Evolutionary conservation across 2,113 vertebrate species (phyloP).

Genomic region (Brachirus orientalis): DNA sequence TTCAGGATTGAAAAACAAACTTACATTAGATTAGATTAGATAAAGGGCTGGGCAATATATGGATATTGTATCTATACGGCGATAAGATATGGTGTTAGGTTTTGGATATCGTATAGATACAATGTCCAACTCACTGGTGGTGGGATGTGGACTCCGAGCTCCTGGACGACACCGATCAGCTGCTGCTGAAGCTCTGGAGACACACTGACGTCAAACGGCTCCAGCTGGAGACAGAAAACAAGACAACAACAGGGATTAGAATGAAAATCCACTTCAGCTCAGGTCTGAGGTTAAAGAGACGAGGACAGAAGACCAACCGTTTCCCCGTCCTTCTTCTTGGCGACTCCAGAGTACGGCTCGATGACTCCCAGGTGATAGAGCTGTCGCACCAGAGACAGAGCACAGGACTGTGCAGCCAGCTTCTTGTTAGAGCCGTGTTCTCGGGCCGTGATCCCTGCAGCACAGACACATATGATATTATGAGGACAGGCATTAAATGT

Average conservation of each 20-base stretch:
- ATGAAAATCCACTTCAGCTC: no score
- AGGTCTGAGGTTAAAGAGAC: no score
- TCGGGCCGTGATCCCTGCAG: slow-evolving; percentile 88
- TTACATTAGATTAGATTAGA: no score
- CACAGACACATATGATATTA: not conserved
- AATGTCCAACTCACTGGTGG: slow-evolving; percentile 67
- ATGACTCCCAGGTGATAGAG: slow-evolving; percentile 93
- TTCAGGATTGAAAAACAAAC: not conserved
- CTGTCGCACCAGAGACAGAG: slow-evolving; percentile 93
- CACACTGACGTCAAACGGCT: slow-evolving; percentile 86
- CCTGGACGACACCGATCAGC: slow-evolving; percentile 79
- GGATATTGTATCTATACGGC: not conserved
- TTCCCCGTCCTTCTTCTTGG: slow-evolving; percentile 95
- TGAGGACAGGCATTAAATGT: no score
- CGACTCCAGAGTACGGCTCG: slow-evolving; percentile 90
- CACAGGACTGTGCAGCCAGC: slow-evolving; percentile 95
- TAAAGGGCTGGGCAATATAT: no score
- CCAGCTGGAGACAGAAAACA: slow-evolving; percentile 80
- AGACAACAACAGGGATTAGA: not conserved
- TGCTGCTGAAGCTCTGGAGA: slow-evolving; percentile 85
- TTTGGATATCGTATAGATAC: no score
- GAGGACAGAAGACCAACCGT: slow-evolving; percentile 75
- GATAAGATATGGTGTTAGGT: no score
- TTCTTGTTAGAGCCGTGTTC: slow-evolving; percentile 99
- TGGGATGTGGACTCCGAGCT: slow-evolving; percentile 85